Base-by-base conservation (phyloP, 2,888 invertebrate genomes). In the Timema cristinae region DNA sequence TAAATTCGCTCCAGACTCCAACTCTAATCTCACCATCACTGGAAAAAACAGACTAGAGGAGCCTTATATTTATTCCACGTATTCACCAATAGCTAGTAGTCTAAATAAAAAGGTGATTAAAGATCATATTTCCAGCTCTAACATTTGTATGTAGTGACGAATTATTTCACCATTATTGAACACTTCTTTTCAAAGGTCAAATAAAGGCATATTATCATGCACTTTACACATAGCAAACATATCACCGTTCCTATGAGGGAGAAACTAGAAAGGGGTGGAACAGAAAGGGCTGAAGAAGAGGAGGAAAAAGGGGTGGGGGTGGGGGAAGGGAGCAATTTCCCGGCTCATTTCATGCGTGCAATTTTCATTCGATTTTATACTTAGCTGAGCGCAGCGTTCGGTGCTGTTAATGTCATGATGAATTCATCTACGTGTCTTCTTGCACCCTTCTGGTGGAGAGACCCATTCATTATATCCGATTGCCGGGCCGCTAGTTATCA, bases 341-440 rank as follows among this genome's bases (percentile, higher is more conserved):
- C 74, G 74, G 70, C 74, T 74, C 75, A 73, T 74, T 75, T 74
- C 73, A 61, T 54, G 15, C 69, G 54, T 48, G 71, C 74, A 69
- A 75, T 75, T 74, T 73, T 75, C 72, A 75, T 75, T 72, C 72
- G 74, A 74, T 74, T 75, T 75, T 69, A 69, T 71, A 68, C 72
- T 66, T 69, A 66, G 56, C 49, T 67, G 72, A 61, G 50, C 71
- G 11, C 66, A 59, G 63, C 63, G 8, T 32, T 32, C 63, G 5
- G n/a, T 32, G 63, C 63, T 11, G 13, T 32, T 48, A 9, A 48
- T 48, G 15, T 48, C 47, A 9, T 63, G 63, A 63, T 63, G 63
- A 63, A 63, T 63, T 32, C 63, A 63, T 63, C 13, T 15, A 32
- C 13, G 63, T 13, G 54, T 54, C 54, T 11, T 13, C 11, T 54